Conservation (phyloP, 2,888 invertebrate genomes). For the Erpobdella octoculata region DNA sequence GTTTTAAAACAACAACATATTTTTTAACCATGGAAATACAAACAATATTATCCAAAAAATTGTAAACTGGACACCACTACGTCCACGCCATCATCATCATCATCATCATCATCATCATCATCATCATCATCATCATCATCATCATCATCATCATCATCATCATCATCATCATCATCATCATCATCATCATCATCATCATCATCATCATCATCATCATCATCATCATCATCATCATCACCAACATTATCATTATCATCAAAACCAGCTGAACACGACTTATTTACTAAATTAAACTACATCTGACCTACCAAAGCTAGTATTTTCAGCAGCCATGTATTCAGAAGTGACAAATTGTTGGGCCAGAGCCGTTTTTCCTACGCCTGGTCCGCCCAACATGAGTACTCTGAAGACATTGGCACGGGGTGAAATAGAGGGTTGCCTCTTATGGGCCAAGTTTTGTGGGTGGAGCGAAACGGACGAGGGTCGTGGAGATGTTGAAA, state of each 20-base stretch:
- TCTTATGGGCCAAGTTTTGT: background rate
- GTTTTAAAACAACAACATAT: too few relatives aligned
- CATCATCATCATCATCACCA: constrained; percentile 3
- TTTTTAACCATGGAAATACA: too few relatives aligned
- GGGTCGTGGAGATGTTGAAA: background rate
- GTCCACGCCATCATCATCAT: background rate
- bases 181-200: constrained; percentile 19
- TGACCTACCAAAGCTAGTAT: constrained; percentile 38
- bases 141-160: constrained; percentile 1
- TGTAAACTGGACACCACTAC: background rate
- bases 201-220: constrained; percentile 10
- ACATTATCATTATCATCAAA: background rate
- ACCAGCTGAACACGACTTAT: too few relatives aligned
- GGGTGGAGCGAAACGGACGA: background rate
- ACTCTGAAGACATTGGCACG: constrained; percentile 24
- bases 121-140: background rate
- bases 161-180: constrained; percentile 23
- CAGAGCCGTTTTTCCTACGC: constrained; percentile 36
- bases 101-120: constrained; percentile 1
- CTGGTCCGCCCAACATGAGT: constrained; percentile 36
- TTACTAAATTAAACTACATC: too few relatives aligned
- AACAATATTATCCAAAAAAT: too few relatives aligned
- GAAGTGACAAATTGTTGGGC: constrained; percentile 37
- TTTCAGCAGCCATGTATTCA: constrained; percentile 37
- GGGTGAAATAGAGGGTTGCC: constrained; percentile 15